A percentile compares a stretch with the other conserved stretches of the same genome.
phyloP scores from a whole-genome alignment of 2,797 vertebrate genomes.

The Coreius guichenoti region DNA sequence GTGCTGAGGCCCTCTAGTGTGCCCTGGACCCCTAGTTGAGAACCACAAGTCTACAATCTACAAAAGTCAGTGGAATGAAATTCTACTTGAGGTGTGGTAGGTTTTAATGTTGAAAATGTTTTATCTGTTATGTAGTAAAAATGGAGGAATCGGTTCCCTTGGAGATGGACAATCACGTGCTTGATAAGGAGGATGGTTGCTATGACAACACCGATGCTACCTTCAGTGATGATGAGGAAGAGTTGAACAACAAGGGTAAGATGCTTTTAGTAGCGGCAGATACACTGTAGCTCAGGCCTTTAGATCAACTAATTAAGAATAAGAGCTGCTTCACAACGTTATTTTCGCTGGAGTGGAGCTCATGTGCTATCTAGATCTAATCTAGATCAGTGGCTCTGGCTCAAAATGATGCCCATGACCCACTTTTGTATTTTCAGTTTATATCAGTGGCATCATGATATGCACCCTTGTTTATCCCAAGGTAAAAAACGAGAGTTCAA shows the following conservation, averaged over 20 bases:
- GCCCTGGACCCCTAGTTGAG: neutral
- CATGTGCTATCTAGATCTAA: neutral
- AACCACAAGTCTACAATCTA: neutral
- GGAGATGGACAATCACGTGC: slow-evolving; percentile 94
- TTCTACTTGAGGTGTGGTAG: neutral
- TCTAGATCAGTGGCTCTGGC: slow-evolving; percentile 10
- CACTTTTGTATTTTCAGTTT: slow-evolving; percentile 4
- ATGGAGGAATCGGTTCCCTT: slow-evolving; percentile 88
- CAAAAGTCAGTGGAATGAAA: neutral
- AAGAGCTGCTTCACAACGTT: neutral
- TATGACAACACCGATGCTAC: slow-evolving; percentile 93
- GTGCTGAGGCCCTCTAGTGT: too few relatives aligned
- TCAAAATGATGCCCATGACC: slow-evolving; percentile 4
- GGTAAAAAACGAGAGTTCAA: slow-evolving; percentile 96
- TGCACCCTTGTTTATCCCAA: slow-evolving; percentile 51
- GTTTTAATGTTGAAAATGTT: neutral
- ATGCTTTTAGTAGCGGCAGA: neutral
- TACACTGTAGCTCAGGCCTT: neutral
- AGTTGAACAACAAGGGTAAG: slow-evolving; percentile 89
- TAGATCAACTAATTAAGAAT: neutral
- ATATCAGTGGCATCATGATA: neutral
- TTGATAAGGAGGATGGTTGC: slow-evolving; percentile 94
- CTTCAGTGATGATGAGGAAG: slow-evolving; percentile 96
- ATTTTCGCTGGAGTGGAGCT: neutral
- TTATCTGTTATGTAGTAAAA: slow-evolving; percentile 81